Evolutionary conservation across 2,113 vertebrate species (phyloP), one percentile per base, ranked within the genome.

Genomic region (Paratilapia polleni): DNA sequence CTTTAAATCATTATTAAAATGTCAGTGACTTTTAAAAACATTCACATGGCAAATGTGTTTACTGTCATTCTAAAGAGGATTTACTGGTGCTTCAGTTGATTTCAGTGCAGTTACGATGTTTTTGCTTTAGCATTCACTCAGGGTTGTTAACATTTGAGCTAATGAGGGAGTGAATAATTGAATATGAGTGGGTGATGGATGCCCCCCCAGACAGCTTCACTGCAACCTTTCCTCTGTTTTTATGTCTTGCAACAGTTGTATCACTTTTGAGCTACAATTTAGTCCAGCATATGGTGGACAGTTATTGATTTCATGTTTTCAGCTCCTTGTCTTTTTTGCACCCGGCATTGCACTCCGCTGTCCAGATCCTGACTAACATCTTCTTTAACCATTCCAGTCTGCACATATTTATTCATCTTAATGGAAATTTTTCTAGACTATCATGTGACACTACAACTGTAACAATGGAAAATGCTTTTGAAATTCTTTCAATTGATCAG

Each of bases 261-360:
- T 11, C 28, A 58, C 58, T 24, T 61, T 62, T 52, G 34, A 76
- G 41, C 26, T 61, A 2, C 24, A 56, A 64, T 75, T 81, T 52
- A 34, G 22, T 79, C 73, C 38, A 22, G 47, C 13, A 34, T 56
- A 13, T 38, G 52, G 20, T 31, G 14, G 52, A 63, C 28, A 60
- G 70, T 15, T 80, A 70, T 87, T 59, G 82, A 82, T 77, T 83
- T 34, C n/a, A 31, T 77, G 19, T 59, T 77, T 83, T 75, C 49
- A 9, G 7, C 20, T 57, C 9, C 34, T 47, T 66, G 24, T 41
- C 34, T 80, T 43, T 36, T 41, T 83, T 82, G 43, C 22, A 28
- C 64, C 11, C 6, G 64, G 47, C 64, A 47, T 68, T 68, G 1
- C 41, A 47, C 41, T 49, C 14, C 38, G 47, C 41, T 47, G 41